Base-by-base conservation (phyloP, 2,113 vertebrate species). In the Garra rufa region DNA sequence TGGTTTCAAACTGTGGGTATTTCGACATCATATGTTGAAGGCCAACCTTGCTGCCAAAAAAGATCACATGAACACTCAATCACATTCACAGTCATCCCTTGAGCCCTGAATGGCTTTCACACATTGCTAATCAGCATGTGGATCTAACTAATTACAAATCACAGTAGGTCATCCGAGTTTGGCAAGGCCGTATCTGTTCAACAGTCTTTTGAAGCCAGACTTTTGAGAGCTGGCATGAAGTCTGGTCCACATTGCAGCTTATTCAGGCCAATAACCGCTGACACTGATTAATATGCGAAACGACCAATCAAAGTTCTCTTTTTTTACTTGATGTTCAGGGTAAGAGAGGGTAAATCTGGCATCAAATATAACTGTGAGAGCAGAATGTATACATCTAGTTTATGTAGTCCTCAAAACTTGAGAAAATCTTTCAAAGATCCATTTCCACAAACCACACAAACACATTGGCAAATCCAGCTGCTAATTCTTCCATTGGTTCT, bases 101-200 rank as follows among this genome's bases (percentile, higher is more conserved):
- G 24, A 30, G 73, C 43, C 24, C 44, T 30, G 73, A 19, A 48
- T 30, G 26, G 44, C 73, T 75, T 50, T 75, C 73, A 50, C 44
- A 48, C 26, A 19, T 50, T 50, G 44, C 44, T 48, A 75, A 48
- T 75, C 43, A 75, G 46, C 44, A 75, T 50, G 73, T 48, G 73
- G 73, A 75, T 75, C 24, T 50, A 50, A 19, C 26, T 75, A 75
- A 75, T 75, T 50, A 75, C 24, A 21, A 28, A 75, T 75, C 73
- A 50, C 73, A 75, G 73, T 9, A 75, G 73, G 46, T 75, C 73
- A 75, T 75, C 46, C 10, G 70, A 74, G 43, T 74, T 74, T 74
- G 70, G 43, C 70, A 26, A 43, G 70, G 26, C 21, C 9, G 46
- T 48, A 17, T 50, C 24, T 50, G 73, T 1, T 44, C n/a, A 48